These are phyloP conservation scores for Argyresthia goedartella DNA, from an alignment of 2,888 invertebrate genomes.

Conservation along the genomic window DNA sequence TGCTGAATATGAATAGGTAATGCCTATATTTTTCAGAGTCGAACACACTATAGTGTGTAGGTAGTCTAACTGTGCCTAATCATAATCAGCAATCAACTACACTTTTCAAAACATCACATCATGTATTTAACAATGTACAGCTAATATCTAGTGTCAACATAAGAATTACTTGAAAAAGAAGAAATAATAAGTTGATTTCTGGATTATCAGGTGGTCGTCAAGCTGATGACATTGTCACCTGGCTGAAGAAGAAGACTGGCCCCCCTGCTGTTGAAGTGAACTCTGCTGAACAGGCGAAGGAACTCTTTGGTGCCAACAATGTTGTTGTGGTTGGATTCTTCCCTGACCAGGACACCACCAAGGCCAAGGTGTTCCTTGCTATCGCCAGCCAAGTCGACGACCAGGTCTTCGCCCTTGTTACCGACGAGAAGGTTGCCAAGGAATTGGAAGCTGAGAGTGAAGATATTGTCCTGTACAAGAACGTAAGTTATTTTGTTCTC, in stretches of 20 bases:
- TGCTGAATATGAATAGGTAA: no score
- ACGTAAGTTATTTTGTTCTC: slow-evolving; percentile 65
- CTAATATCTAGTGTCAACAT: no score
- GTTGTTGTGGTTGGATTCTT: slow-evolving; percentile 94
- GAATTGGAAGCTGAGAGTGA: slow-evolving; percentile 87
- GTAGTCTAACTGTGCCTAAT: no score
- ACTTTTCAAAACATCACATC: no score
- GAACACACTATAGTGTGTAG: no score
- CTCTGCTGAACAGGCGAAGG: slow-evolving; percentile 85
- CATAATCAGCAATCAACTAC: no score
- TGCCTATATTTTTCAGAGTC: no score
- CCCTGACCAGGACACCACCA: slow-evolving; percentile 81
- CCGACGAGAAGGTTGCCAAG: slow-evolving; percentile 80
- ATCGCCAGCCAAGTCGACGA: slow-evolving; percentile 89
- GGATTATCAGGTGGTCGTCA: slow-evolving; percentile 82
- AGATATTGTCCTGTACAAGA: slow-evolving; percentile 90
- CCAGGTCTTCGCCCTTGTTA: slow-evolving; percentile 88
- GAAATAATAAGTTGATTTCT: no score
- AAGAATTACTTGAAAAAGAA: no score
- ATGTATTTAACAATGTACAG: no score
- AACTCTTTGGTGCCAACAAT: slow-evolving; percentile 82
- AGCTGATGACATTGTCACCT: slow-evolving; percentile 91
- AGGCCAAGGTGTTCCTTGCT: slow-evolving; percentile 86
- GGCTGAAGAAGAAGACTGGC: slow-evolving; percentile 98
- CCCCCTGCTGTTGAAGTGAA: slow-evolving; percentile 89